These are phyloP conservation scores for Gallinago media DNA, from an alignment of 2,113 vertebrate genomes.

Conservation along the genomic window DNA sequence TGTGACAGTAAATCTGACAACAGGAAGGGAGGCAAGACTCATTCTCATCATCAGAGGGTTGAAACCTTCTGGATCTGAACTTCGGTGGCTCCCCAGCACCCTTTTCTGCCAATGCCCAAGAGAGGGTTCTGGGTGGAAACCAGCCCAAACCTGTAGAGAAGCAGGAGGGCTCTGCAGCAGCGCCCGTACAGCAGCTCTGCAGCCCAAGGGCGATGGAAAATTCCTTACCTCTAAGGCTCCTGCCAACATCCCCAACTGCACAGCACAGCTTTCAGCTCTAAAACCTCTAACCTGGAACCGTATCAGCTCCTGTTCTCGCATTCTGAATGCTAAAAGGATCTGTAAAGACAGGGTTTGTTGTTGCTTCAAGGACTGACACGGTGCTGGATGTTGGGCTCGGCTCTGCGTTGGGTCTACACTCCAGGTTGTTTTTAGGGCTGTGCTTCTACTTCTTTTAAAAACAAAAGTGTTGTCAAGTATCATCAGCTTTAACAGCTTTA, in stretches of 20 bases:
- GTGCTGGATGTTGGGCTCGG: not conserved
- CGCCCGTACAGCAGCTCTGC: not conserved
- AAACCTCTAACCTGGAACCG: constrained; percentile 50
- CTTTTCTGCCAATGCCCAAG: not conserved
- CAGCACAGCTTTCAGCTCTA: constrained; percentile 17
- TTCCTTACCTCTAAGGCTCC: constrained; percentile 41
- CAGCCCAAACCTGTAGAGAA: not conserved
- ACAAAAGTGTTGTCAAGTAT: constrained; percentile 17
- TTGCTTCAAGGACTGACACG: not conserved
- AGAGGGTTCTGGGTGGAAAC: not conserved
- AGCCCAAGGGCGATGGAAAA: constrained; percentile 35
- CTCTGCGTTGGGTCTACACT: not conserved
- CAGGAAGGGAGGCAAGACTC: not conserved
- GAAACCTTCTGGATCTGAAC: not conserved
- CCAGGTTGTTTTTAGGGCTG: not conserved
- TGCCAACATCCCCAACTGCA: constrained; percentile 23
- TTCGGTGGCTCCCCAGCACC: not conserved
- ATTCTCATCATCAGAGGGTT: not conserved
- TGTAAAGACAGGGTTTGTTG: constrained; percentile 2
- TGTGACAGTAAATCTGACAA: not conserved
- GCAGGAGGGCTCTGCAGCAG: not conserved
- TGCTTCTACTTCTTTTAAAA: not conserved
- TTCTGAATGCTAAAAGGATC: constrained; percentile 18
- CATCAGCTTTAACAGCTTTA: constrained; percentile 49
- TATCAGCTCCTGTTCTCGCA: not conserved